Evolutionary conservation across 2,888 invertebrate species (phyloP), one percentile per base, ranked within the genome.

Genomic region (Gibbula magus): DNA sequence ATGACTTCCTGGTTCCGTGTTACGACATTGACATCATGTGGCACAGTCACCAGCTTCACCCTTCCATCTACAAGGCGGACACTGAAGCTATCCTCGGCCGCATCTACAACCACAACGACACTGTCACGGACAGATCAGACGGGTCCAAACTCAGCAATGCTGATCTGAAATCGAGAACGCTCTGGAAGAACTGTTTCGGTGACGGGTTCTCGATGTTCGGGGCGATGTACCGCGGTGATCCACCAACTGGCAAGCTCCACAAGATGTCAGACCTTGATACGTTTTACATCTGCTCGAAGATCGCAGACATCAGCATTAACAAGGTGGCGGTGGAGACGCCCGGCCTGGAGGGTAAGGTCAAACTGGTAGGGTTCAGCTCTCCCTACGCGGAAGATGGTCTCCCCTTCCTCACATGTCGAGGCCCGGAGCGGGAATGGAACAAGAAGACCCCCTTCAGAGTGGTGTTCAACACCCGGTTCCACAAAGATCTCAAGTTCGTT

Each of bases 1-100:
- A 92, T 52, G 90, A 91, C 79, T 94, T 93, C 83, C 86, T 94
- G 25, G 93, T 93, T 22, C 93, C 94, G 0, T 93, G 93, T 86
- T 94, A 94, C 86, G 94, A 94, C 85, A 93, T 93, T 81, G 94
- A 94, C 81, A 85, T 94, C 39, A 90, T 93, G 35, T 94, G 94
- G 94, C 94, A 94, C 85, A 90, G 93, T 0, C 94, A 94, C 87
- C 93, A 93, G 88, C 91, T 93, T 32, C 88, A 90, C 75, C 91
- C 92, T 0, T 20, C 80, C 7, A 81, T 79, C 5, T 92, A 92
- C 83, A 88, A 87, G 77, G 70, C 82, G 29, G 91, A 92, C 32
- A 89, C 86, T 73, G 83, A 85, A 56, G 51, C 39, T 1, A 52
- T 88, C 8, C 81, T 87, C 0, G 88, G 88, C 20, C 85, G 89